Evolutionary conservation across 2,113 vertebrate genomes (phyloP).

Genomic region (Lethenteron reissneri): DNA sequence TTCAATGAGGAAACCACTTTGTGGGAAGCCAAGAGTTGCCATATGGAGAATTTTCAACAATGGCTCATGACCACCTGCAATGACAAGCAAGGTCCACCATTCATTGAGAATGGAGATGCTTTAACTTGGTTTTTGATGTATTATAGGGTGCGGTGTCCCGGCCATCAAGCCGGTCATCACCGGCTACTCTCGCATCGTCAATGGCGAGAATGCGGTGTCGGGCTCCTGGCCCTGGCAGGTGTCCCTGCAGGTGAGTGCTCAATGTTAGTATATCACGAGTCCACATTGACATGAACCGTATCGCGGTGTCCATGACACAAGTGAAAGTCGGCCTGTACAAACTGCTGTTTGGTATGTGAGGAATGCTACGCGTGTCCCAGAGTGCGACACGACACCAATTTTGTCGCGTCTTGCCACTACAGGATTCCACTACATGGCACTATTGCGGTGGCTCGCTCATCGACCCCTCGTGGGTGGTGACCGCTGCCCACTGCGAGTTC

Average conservation of each 20-base stretch:
- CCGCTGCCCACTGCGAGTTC: constrained; percentile 4
- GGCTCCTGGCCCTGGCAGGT: constrained; percentile 38
- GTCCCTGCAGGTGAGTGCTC: constrained; percentile 24
- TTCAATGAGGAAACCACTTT: not conserved
- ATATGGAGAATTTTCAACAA: not conserved
- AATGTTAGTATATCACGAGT: no score
- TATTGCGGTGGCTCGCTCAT: constrained; percentile 7
- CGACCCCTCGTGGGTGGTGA: constrained; percentile 5
- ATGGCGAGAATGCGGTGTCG: constrained; percentile 28
- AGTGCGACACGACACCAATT: no score
- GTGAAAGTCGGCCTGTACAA: no score
- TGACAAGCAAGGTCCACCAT: no score
- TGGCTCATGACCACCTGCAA: no score
- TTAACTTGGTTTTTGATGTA: no score
- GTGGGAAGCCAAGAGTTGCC: not conserved
- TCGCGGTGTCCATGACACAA: no score
- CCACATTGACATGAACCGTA: no score
- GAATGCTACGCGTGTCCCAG: no score
- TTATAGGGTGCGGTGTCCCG: constrained; percentile 18
- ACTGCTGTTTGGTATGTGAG: no score
- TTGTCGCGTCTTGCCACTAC: not conserved
- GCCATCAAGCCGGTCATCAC: constrained; percentile 5
- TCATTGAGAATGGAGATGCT: no score
- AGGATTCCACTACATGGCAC: constrained; percentile 1
- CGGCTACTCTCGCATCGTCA: constrained; percentile 26